Conservation (phyloP, 2,113 vertebrate species). For the Epinephelus cyanopodus region DNA sequence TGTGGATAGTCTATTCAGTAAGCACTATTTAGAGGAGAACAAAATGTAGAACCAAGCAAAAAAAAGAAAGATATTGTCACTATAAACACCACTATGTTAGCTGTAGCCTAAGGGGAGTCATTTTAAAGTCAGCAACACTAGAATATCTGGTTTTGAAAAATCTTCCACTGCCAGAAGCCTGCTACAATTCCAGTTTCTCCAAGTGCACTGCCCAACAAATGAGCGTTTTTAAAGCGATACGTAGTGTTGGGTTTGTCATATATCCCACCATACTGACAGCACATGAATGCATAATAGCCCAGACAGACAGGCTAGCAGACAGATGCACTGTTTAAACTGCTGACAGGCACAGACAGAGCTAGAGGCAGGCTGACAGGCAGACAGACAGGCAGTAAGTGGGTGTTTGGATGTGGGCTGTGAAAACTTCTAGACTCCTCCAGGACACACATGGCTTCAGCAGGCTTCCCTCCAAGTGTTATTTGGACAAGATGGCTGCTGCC, state of each 20-base stretch:
- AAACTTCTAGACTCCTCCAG: not conserved
- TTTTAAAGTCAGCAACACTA: not conserved
- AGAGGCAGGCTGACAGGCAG: slow-evolving; percentile 5
- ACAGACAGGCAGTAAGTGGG: slow-evolving; percentile 10
- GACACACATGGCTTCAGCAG: not conserved
- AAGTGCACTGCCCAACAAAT: slow-evolving; percentile 6
- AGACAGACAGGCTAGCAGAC: not conserved
- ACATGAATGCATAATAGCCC: slow-evolving; percentile 11
- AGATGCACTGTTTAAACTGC: not conserved
- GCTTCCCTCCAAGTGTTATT: not conserved
- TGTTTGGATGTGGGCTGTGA: slow-evolving; percentile 5
- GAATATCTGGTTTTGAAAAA: not conserved
- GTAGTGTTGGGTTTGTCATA: not conserved
- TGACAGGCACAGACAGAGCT: slow-evolving; percentile 2
- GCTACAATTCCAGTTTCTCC: not conserved
- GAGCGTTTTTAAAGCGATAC: not conserved
- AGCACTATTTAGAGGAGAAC: not conserved
- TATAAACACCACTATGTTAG: not conserved
- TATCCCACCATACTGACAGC: not conserved
- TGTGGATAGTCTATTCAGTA: not conserved
- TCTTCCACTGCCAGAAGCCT: not conserved
- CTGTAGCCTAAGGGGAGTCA: not conserved
- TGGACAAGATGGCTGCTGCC: not conserved
- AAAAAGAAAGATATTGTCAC: not conserved
- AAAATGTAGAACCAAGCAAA: not conserved